Conservation (phyloP, 2,797 vertebrate genomes). For the Anguilla obscura region DNA sequence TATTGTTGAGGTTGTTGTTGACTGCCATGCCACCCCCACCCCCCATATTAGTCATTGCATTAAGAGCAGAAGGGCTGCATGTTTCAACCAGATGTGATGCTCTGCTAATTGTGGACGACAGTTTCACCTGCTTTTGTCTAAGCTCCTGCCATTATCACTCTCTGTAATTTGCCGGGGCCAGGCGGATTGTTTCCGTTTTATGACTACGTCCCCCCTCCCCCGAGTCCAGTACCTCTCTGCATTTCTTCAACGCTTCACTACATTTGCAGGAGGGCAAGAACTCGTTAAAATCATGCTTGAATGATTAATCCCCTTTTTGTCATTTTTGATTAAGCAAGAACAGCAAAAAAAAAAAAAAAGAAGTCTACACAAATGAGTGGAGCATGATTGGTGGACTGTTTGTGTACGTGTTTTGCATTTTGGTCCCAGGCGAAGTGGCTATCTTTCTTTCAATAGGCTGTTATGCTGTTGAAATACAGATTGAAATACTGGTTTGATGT, state of each 20-base stretch:
- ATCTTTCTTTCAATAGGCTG: background rate
- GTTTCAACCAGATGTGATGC: constrained; percentile 18
- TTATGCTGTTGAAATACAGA: background rate
- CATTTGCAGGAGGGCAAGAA: constrained; percentile 50
- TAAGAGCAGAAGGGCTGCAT: constrained; percentile 14
- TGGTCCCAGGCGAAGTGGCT: background rate
- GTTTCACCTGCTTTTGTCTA: constrained; percentile 19
- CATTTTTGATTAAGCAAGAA: constrained; percentile 53
- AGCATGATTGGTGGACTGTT: background rate
- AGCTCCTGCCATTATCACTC: background rate
- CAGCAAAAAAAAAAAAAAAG: background rate
- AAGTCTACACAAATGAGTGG: background rate
- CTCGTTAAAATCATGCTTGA: constrained; percentile 66
- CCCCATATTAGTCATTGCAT: background rate
- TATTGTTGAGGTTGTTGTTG: background rate
- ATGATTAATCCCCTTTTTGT: constrained; percentile 63
- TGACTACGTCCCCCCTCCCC: constrained; percentile 20
- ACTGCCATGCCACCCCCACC: background rate
- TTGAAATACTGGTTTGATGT: background rate
- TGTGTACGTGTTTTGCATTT: background rate
- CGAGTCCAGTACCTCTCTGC: constrained; percentile 40
- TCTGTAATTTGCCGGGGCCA: constrained; percentile 15
- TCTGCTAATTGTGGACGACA: constrained; percentile 11
- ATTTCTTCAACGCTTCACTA: constrained; percentile 49
- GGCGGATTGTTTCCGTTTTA: constrained; percentile 38